Conservation (phyloP, 1,140 invertebrate species). For the Holotrichia oblita region DNA sequence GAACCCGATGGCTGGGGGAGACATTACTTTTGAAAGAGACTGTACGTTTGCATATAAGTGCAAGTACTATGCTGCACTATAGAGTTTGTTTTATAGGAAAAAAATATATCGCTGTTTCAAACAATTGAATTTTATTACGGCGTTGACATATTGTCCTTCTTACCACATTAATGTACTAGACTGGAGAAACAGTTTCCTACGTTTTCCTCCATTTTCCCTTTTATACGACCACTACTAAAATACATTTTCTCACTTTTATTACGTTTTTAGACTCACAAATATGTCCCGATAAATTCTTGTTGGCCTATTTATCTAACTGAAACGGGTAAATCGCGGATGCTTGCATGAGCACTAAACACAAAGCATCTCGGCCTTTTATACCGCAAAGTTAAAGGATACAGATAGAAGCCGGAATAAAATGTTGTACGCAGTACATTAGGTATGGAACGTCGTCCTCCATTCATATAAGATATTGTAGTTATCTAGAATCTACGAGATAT, state of each 20-base stretch:
- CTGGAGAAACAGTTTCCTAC: neutral
- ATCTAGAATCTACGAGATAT: neutral
- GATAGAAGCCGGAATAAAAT: neutral
- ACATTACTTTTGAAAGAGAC: no score
- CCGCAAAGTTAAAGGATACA: neutral
- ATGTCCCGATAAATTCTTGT: constrained; percentile 1
- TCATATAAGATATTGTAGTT: neutral
- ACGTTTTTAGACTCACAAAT: constrained; percentile 13
- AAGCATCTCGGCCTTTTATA: neutral
- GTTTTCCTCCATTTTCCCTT: neutral
- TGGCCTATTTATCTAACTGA: constrained; percentile 7
- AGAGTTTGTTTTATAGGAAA: no score
- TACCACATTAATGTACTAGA: neutral
- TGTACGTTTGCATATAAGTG: no score
- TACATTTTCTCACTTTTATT: neutral
- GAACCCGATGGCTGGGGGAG: no score
- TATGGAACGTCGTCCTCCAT: neutral
- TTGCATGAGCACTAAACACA: neutral
- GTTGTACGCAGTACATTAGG: neutral
- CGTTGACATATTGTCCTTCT: neutral
- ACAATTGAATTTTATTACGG: neutral
- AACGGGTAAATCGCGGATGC: neutral
- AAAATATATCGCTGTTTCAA: neutral
- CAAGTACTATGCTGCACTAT: no score
- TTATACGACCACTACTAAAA: neutral